Base-by-base conservation (phyloP, 2,888 invertebrate species). In the Apotomis betuletana region DNA sequence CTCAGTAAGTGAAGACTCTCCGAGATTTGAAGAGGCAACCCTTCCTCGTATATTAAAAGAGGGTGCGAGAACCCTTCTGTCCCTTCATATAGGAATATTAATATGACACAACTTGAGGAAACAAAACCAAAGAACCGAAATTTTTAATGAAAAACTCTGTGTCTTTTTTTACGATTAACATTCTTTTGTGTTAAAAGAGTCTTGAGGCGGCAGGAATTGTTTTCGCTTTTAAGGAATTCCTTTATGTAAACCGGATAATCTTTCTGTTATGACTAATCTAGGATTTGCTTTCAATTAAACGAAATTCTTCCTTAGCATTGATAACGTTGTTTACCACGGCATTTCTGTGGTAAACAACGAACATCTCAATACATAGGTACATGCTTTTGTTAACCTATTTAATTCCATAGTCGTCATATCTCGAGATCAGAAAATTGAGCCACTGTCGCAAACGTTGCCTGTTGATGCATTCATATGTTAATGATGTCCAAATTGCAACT, bases 11-110 rank as follows among this genome's bases (percentile, higher is more conserved):
- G 73, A 62, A 70, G 72, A 51, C 55, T 68, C 73, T 67, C 67
- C 8, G 67, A 73, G 74, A 51, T 63, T 65, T 65, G 49, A 59
- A 74, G 73, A 60, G 58, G 59, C 52, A 73, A 74, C 69, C 74
- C 73, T 72, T 73, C 57, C 67, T 52, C 69, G 54, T 64, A 67
- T 61, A 69, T 67, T 55, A 65, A 70, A 63, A 68, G 68, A 54
- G 68, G 62, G 67, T 54, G 67, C 57, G 59, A 72, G 63, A 36
- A 67, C 58, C 67, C 68, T 67, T 57, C 73, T 64, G 59, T 55
- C 54, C 54, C 65, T 67, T 54, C 51, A 65, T 73, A 64, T 67
- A 52, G 58, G 57, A 67, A 74, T 74, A 70, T 74, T 69, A 74
- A 73, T 74, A 73, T 69, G 63, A 67, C 49, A 67, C 49, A 64